phyloP scores from a whole-genome alignment of 2,113 vertebrate species.

The Sinocyclocheilus anshuiensis region DNA sequence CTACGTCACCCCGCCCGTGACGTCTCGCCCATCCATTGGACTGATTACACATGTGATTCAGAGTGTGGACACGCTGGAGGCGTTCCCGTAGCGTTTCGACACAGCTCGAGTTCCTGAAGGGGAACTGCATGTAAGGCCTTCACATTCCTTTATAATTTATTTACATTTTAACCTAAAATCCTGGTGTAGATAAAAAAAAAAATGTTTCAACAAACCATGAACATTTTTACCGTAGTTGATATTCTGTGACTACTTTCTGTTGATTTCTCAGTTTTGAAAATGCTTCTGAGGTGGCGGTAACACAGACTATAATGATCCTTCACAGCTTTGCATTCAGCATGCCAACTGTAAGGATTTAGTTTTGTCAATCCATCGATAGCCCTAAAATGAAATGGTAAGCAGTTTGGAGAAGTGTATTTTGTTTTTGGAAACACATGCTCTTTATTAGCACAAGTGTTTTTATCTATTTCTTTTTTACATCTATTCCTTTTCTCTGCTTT shows the following conservation, averaged over 20 bases:
- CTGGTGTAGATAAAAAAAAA: too few species aligned
- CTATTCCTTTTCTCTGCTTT: constrained; percentile 38
- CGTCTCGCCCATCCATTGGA: too few species aligned
- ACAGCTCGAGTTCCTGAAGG: too few species aligned
- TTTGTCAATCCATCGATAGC: constrained; percentile 69
- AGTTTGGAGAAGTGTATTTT: constrained; percentile 67
- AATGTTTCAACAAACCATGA: too few species aligned
- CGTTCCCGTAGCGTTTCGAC: too few species aligned
- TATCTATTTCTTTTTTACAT: neutral
- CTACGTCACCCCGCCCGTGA: too few species aligned
- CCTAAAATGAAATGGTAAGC: constrained; percentile 65
- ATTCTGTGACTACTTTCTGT: constrained; percentile 21
- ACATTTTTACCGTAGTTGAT: neutral
- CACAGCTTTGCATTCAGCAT: constrained; percentile 63
- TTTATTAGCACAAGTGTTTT: constrained; percentile 62
- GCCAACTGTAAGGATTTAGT: constrained; percentile 73
- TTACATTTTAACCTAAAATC: too few species aligned
- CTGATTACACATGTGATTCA: too few species aligned
- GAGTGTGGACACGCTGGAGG: too few species aligned
- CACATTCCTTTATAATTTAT: too few species aligned
- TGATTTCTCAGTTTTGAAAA: constrained; percentile 39
- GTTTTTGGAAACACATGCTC: constrained; percentile 66
- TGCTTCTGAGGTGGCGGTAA: constrained; percentile 55
- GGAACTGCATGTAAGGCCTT: too few species aligned
- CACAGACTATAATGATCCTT: constrained; percentile 48